Base-by-base conservation (phyloP, 1,140 invertebrate species). In the Paramacrobiotus metropolitanus region DNA sequence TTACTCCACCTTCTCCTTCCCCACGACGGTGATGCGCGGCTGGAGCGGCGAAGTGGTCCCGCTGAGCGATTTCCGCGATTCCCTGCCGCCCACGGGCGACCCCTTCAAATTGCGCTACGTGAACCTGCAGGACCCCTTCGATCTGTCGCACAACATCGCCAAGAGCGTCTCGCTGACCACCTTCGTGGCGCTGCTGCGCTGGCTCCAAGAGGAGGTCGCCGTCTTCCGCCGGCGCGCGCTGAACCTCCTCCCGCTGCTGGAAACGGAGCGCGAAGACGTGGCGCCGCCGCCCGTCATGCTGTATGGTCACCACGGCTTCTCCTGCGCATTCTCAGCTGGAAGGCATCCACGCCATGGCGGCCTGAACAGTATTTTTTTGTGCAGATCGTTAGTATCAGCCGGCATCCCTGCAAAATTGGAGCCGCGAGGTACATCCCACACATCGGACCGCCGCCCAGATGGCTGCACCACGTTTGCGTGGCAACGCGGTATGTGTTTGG, bases 1-100 rank as follows among this genome's bases (percentile, higher is more conserved):
- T 71, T 85, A 85, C 69, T 76, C 80, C 0, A 75, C 78, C 29
- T 88, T 86, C 69, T 80, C 88, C 71, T 90, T 87, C 70, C 66
- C 77, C 20, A 76, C 74, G 1, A 74, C 80, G 44, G 83, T 81
- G 0, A 78, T 90, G 60, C 87, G 83, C 0, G 70, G 89, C 3
- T 80, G 79, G 55, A 78, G 79, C 65, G 84, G 80, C 0, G 70
- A 66, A 55, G 48, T 55, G 15, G 4, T 55, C 4, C 48, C 48
- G 9, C 9, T 55, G 9, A 4, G 24, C 4, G 9, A 9, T 28
- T 55, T 55, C 48, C 9, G 4, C 9, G 24, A 18, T 9, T n/a
- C n/a, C n/a, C n/a, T n/a, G n/a, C n/a, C n/a, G n/a, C n/a, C 34
- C n/a, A 9, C 48, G 9, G 9, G 4, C 4, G 48, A 55, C 4